These are phyloP conservation scores for Melanotaenia maccullochi DNA, from an alignment of 2,797 vertebrate genomes.

Conservation along the genomic window DNA sequence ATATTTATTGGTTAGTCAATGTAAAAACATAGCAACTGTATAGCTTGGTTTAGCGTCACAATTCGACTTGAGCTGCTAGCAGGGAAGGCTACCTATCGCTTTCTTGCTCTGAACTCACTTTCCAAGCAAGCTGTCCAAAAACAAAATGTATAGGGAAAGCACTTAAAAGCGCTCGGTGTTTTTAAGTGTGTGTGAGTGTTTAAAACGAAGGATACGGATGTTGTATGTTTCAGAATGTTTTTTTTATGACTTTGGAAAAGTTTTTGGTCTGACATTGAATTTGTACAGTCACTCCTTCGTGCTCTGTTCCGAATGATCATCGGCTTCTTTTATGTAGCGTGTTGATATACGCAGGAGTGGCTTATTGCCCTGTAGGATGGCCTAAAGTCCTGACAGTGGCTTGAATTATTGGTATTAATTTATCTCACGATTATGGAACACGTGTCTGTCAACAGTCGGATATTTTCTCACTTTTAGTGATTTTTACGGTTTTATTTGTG, in stretches of 20 bases:
- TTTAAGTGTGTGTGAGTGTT: not conserved
- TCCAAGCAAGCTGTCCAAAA: slow-evolving; percentile 18
- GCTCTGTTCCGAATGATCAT: slow-evolving; percentile 51
- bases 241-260: slow-evolving; percentile 60
- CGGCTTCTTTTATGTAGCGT: slow-evolving; percentile 50
- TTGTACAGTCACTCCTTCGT: slow-evolving; percentile 32
- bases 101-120: slow-evolving; percentile 58
- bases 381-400: slow-evolving; percentile 15
- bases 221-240: slow-evolving; percentile 10
- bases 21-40: slow-evolving; percentile 19
- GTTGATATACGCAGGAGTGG: slow-evolving; percentile 60
- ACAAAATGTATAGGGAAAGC: not conserved
- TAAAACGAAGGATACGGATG: no score
- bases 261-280: slow-evolving; percentile 66
- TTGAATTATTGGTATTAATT: slow-evolving; percentile 4
- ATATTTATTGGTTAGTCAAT: not conserved
- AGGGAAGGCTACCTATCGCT: slow-evolving; percentile 54
- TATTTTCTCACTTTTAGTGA: not conserved
- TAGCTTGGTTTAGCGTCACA: slow-evolving; percentile 42
- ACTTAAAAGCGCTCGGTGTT: not conserved
- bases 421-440: slow-evolving; percentile 10
- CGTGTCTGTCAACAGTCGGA: not conserved
- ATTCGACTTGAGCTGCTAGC: slow-evolving; percentile 59
- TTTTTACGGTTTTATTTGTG: not conserved
- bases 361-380: slow-evolving; percentile 46